phyloP scores from a whole-genome alignment of 2,888 invertebrate species.

The Camponotus fellah region DNA sequence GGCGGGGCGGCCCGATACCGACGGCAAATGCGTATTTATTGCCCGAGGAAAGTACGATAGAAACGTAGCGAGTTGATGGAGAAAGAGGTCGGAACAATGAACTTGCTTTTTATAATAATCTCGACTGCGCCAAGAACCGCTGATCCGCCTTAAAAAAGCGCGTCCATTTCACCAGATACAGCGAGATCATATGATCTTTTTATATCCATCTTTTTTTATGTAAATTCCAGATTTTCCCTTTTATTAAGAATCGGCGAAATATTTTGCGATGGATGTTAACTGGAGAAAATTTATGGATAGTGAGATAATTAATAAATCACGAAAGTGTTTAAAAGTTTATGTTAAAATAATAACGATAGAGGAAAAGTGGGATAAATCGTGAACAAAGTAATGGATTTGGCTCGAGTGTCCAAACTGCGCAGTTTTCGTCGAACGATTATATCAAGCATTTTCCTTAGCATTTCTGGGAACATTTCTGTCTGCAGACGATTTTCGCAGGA shows the following conservation, averaged over 20 bases:
- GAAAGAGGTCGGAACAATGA: conserved; percentile 81
- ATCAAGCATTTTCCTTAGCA: background rate
- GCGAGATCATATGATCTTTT: conserved; percentile 15
- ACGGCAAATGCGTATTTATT: conserved; percentile 77
- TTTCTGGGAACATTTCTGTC: conserved; percentile 1
- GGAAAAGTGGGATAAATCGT: conserved; percentile 29
- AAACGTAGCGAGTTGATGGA: conserved; percentile 53
- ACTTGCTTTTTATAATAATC: conserved; percentile 79
- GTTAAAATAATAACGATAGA: conserved; percentile 9
- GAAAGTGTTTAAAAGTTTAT: background rate
- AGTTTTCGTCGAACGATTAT: conserved; percentile 23
- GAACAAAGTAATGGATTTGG: conserved; percentile 19
- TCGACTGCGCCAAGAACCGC: conserved; percentile 14
- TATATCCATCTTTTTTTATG: background rate
- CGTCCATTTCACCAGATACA: conserved; percentile 33
- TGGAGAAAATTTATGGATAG: conserved; percentile 18
- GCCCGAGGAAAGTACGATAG: conserved; percentile 49
- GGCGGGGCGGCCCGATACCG: conserved; percentile 67
- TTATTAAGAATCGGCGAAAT: background rate
- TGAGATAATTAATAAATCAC: conserved; percentile 32
- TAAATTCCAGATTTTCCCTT: background rate
- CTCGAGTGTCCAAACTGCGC: background rate
- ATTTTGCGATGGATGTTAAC: background rate
- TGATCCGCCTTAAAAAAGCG: conserved; percentile 45
- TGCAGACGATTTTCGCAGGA: background rate